These are phyloP conservation scores for Zonitis immaculata DNA, from an alignment of 2,888 invertebrate species.

Conservation along the genomic window DNA sequence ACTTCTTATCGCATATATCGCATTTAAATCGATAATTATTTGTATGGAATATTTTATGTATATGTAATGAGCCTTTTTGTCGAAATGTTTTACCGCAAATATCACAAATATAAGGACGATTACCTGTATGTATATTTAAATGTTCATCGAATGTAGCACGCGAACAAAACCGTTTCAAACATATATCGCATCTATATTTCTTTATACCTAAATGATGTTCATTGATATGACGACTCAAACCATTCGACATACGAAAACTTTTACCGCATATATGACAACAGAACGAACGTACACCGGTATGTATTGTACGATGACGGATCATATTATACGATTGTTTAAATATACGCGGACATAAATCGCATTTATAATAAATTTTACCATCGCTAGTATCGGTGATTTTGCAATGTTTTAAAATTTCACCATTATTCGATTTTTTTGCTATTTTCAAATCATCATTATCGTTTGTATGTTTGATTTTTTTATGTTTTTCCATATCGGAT, in stretches of 20 bases:
- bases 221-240: slow-evolving; percentile 53
- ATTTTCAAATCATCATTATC: slow-evolving; percentile 9
- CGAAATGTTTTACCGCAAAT: slow-evolving; percentile 53
- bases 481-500: slow-evolving; percentile 43
- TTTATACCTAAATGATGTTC: slow-evolving; percentile 50
- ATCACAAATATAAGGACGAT: slow-evolving; percentile 53
- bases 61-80: slow-evolving; percentile 49
- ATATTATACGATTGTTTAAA: slow-evolving; percentile 42
- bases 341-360: slow-evolving; percentile 47
- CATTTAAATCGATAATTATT: slow-evolving; percentile 46
- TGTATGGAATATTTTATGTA: slow-evolving; percentile 32
- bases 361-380: slow-evolving; percentile 41
- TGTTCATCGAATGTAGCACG: slow-evolving; percentile 53
- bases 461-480: slow-evolving; percentile 32
- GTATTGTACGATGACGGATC: slow-evolving; percentile 50
- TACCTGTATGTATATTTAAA: slow-evolving; percentile 48
- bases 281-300: slow-evolving; percentile 47
- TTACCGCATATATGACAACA: slow-evolving; percentile 55
- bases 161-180: slow-evolving; percentile 51
- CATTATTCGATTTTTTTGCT: slow-evolving; percentile 25
- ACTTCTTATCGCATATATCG: slow-evolving; percentile 53
- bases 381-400: slow-evolving; percentile 30
- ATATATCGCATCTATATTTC: slow-evolving; percentile 51
- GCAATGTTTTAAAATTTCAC: slow-evolving; percentile 34
- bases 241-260: slow-evolving; percentile 50